These are phyloP conservation scores for Calcarius lapponicus DNA, from an alignment of 2,797 vertebrate genomes.

Conservation along the genomic window DNA sequence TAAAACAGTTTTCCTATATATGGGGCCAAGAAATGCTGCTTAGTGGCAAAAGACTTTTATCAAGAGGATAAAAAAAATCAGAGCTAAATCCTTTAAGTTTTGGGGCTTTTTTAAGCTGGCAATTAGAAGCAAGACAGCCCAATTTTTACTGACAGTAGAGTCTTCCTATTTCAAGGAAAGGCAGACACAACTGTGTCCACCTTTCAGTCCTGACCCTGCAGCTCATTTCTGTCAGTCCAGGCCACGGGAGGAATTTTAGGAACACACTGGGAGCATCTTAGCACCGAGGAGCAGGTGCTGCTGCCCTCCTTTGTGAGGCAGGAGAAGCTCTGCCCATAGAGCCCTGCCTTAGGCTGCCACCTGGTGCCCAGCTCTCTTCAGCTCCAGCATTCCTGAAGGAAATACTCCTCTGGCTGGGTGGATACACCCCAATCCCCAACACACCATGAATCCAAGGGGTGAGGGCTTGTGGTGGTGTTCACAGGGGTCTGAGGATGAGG, in stretches of 20 bases:
- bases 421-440: fast-evolving
- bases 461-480: not conserved
- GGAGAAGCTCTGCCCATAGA: not conserved
- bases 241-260: not conserved
- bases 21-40: not conserved
- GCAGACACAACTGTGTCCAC: not conserved
- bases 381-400: not conserved
- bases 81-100: not conserved
- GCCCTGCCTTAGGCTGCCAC: slow-evolving; percentile 25
- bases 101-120: not conserved
- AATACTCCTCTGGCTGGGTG: too few species aligned
- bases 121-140: not conserved
- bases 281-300: not conserved
- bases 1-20: not conserved
- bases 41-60: not conserved
- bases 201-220: not conserved
- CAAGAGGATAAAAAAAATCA: not conserved
- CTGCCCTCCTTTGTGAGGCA: fast-evolving
- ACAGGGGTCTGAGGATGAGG: too few species aligned
- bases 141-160: not conserved
- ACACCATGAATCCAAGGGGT: not conserved
- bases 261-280: not conserved
- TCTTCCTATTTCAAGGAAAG: not conserved
- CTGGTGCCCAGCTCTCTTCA: slow-evolving; percentile 19
- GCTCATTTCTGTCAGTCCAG: not conserved